Conservation (phyloP, 2,113 vertebrate species). For the Myotis yumanensis region DNA sequence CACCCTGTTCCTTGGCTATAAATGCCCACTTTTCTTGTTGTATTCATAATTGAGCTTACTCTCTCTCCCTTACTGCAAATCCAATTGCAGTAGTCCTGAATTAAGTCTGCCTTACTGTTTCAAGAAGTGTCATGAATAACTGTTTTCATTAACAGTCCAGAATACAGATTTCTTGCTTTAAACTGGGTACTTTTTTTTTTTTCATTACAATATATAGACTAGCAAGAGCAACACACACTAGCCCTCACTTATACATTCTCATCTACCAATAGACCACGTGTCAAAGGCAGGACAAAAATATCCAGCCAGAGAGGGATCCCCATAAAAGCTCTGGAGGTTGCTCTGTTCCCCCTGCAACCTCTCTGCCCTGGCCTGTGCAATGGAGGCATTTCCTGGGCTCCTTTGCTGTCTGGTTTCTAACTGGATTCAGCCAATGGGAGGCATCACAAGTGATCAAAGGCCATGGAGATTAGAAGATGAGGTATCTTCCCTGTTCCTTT, state of each 20-base stretch:
- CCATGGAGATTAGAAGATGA: neutral
- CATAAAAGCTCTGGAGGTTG: neutral
- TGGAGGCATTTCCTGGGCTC: neutral
- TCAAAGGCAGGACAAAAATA: neutral
- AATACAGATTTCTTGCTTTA: neutral
- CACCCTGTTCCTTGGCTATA: neutral
- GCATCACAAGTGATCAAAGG: neutral
- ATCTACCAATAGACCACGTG: neutral
- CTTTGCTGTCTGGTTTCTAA: neutral
- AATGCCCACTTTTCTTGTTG: neutral
- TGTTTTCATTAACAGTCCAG: neutral
- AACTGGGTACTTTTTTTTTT: neutral
- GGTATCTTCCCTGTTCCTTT: neutral
- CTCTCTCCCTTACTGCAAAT: neutral
- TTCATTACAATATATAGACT: neutral
- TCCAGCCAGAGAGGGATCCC: neutral
- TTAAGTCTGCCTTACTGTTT: neutral
- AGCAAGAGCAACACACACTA: neutral
- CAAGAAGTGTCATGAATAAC: neutral
- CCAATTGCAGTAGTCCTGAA: neutral
- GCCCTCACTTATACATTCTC: neutral
- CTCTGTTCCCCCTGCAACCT: neutral
- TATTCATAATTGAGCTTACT: neutral
- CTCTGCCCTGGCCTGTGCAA: neutral
- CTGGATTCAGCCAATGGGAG: neutral